phyloP scores from a whole-genome alignment of 1,140 invertebrate genomes.

The Rhagoletis pomonella region DNA sequence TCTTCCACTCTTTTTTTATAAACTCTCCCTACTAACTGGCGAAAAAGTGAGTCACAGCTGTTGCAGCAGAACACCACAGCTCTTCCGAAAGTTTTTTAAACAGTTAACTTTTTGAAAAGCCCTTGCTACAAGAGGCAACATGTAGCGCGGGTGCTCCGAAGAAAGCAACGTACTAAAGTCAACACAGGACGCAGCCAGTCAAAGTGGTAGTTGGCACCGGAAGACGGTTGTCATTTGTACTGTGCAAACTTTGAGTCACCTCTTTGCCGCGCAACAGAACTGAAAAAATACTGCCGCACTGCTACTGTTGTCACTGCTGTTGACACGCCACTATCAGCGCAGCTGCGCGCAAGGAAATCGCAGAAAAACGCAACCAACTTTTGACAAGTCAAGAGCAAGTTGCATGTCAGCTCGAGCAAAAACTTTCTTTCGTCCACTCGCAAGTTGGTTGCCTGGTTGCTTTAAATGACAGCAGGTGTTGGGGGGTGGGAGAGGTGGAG shows the following conservation, averaged over 20 bases:
- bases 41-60: not conserved
- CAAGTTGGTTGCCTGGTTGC: not conserved
- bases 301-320: slow-evolving; percentile 17
- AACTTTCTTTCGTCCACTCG: not conserved
- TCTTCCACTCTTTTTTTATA: not conserved
- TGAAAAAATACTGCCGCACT: not conserved
- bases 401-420: not conserved
- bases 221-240: slow-evolving; percentile 35
- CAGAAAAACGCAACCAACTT: slow-evolving; percentile 22
- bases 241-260: slow-evolving; percentile 11
- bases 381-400: slow-evolving; percentile 43
- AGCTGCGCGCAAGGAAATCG: slow-evolving; percentile 21
- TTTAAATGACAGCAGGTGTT: not conserved
- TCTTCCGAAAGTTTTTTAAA: not conserved
- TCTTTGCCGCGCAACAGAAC: not conserved
- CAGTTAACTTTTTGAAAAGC: slow-evolving; percentile 10
- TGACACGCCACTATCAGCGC: slow-evolving; percentile 35
- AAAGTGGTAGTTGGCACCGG: slow-evolving; percentile 5
- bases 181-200: not conserved
- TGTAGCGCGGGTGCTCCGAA: not conserved
- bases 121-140: not conserved
- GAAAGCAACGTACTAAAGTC: not conserved
- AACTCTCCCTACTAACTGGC: not conserved
- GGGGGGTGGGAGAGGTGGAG: not conserved
- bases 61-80: not conserved